phyloP scores from a whole-genome alignment of 2,888 invertebrate genomes.

The Caenorhabditis sinica region DNA sequence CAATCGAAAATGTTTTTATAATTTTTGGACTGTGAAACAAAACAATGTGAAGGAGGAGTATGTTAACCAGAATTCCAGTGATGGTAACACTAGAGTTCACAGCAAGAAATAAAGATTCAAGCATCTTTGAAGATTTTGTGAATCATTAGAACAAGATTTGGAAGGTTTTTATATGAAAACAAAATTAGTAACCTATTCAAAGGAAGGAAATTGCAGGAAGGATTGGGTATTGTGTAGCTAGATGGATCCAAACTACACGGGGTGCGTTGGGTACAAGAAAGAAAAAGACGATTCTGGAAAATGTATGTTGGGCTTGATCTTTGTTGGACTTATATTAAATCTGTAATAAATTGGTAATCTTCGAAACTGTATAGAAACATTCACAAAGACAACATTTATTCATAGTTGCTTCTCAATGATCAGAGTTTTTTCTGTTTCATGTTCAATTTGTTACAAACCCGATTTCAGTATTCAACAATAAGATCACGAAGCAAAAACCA shows the following conservation, averaged over 20 bases:
- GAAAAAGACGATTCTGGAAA: too few relatives aligned
- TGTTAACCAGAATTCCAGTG: slow-evolving; percentile 20
- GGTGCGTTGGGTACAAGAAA: not conserved
- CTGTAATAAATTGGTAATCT: too few relatives aligned
- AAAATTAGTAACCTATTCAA: slow-evolving; percentile 11
- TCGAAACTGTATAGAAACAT: too few relatives aligned
- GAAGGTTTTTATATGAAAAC: not conserved
- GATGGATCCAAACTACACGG: not conserved
- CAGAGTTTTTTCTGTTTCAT: too few relatives aligned
- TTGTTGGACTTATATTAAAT: too few relatives aligned
- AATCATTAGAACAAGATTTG: not conserved
- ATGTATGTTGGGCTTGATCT: too few relatives aligned
- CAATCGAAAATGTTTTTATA: slow-evolving; percentile 30
- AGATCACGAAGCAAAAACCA: too few relatives aligned
- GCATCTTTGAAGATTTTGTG: not conserved
- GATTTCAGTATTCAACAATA: too few relatives aligned
- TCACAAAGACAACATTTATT: too few relatives aligned
- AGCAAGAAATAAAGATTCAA: not conserved
- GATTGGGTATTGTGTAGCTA: not conserved
- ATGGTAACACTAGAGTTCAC: not conserved
- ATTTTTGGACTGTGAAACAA: slow-evolving; percentile 30
- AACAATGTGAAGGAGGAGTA: slow-evolving; percentile 27
- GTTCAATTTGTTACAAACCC: too few relatives aligned
- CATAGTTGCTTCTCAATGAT: too few relatives aligned
- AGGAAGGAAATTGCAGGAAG: not conserved